Evolutionary conservation across 2,113 vertebrate genomes (phyloP).

Genomic region (Platysternon megacephalum): DNA sequence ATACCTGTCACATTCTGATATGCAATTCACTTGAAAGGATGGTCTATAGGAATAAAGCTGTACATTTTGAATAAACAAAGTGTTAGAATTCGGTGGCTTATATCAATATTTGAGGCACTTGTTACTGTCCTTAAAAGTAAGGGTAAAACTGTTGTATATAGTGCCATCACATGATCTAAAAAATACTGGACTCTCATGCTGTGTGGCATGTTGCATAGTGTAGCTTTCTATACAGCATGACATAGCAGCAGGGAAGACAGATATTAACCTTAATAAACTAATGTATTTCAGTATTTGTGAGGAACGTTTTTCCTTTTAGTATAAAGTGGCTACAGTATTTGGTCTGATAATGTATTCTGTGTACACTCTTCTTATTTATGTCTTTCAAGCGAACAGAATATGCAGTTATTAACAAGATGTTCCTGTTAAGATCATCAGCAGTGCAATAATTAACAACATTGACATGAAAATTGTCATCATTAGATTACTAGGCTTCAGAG

Average conservation of each 20-base stretch:
- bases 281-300: neutral
- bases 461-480: constrained; percentile 21
- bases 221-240: neutral
- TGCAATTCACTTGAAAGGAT: neutral
- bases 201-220: neutral
- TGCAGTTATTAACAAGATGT: constrained; percentile 23
- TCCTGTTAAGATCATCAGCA: constrained; percentile 33
- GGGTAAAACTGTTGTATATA: neutral
- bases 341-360: constrained; percentile 27
- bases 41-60: neutral
- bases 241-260: neutral
- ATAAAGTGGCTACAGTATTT: neutral
- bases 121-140: neutral
- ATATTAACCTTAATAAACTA: neutral
- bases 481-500: neutral
- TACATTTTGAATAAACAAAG: neutral
- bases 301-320: constrained; percentile 28
- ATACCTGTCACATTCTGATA: neutral
- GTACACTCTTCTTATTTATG: constrained; percentile 34
- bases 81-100: neutral
- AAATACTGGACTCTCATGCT: neutral
- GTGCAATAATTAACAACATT: constrained; percentile 46
- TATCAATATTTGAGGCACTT: neutral
- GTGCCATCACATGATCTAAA: neutral
- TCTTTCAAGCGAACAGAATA: constrained; percentile 43